Conservation (phyloP, 1,140 invertebrate species). For the Heliconius himera region DNA sequence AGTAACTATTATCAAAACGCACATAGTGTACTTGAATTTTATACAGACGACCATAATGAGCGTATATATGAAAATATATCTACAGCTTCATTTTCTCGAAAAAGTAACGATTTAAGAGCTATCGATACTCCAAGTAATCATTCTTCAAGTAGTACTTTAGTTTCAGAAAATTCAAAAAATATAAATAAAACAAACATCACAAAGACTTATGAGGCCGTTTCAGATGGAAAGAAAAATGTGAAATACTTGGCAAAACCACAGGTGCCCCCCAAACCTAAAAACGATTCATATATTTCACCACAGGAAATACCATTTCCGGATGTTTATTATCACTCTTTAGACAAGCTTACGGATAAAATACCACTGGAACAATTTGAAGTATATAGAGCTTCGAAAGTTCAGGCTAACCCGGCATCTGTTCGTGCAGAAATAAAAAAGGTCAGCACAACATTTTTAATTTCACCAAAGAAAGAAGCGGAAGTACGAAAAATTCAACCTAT, state of each 20-base stretch:
- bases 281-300: conserved; percentile 46
- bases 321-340: conserved; percentile 75
- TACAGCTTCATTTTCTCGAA: conserved; percentile 38
- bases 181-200: conserved; percentile 31
- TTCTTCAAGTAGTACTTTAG: conserved; percentile 70
- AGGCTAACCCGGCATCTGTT: conserved; percentile 65
- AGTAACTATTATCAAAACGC: conserved; percentile 66
- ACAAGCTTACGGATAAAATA: conserved; percentile 63
- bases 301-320: conserved; percentile 53
- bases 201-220: too few relatives aligned
- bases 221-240: conserved; percentile 33
- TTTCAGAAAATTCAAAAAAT: conserved; percentile 65
- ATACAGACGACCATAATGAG: conserved; percentile 47
- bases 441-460: conserved; percentile 75
- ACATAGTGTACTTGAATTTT: conserved; percentile 46
- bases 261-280: conserved; percentile 65
- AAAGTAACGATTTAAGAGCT: conserved; percentile 43
- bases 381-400: conserved; percentile 61
- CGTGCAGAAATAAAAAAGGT: conserved; percentile 78
- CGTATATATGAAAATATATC: conserved; percentile 73
- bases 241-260: conserved; percentile 62
- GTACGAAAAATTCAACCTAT: conserved; percentile 73
- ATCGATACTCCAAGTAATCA: conserved; percentile 54
- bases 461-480: conserved; percentile 78
- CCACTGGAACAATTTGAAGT: conserved; percentile 67